Conservation (phyloP, 2,888 invertebrate species). For the Zootermopsis nevadensis region DNA sequence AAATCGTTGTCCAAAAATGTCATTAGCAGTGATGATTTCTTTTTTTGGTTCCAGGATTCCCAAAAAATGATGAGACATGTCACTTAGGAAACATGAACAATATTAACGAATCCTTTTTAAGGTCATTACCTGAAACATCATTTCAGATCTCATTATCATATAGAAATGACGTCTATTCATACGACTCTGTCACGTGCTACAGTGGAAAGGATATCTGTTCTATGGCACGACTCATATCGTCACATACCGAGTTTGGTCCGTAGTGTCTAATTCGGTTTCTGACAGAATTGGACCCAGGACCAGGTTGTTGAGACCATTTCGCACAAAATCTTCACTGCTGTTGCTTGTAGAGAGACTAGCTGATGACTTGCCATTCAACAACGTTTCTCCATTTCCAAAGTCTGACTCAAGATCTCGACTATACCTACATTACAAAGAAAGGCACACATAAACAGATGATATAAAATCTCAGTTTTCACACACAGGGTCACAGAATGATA, state of each 20-base stretch:
- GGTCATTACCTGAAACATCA: not conserved
- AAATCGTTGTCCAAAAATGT: slow-evolving; percentile 28
- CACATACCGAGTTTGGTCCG: slow-evolving; percentile 38
- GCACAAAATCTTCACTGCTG: slow-evolving; percentile 48
- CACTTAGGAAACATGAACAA: not conserved
- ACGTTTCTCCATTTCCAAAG: slow-evolving; percentile 62
- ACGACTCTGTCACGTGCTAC: slow-evolving; percentile 6
- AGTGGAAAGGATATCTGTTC: not conserved
- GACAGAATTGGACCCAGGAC: slow-evolving; percentile 45
- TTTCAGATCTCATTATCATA: not conserved
- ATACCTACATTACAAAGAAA: slow-evolving; percentile 60
- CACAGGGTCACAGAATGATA: too few relatives aligned
- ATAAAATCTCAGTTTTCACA: too few relatives aligned
- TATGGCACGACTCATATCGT: slow-evolving; percentile 25
- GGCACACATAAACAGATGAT: not conserved
- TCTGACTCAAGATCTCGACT: slow-evolving; percentile 66
- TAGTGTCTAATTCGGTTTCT: slow-evolving; percentile 4
- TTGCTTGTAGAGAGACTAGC: slow-evolving; percentile 39
- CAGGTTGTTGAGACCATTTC: slow-evolving; percentile 45
- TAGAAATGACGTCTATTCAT: not conserved
- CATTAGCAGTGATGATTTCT: slow-evolving; percentile 22
- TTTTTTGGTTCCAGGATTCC: slow-evolving; percentile 20
- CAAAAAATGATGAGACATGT: slow-evolving; percentile 11
- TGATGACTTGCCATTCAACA: slow-evolving; percentile 58
- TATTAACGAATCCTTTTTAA: not conserved